phyloP scores from a whole-genome alignment of 2,888 invertebrate genomes.

The Cryptops parisi region DNA sequence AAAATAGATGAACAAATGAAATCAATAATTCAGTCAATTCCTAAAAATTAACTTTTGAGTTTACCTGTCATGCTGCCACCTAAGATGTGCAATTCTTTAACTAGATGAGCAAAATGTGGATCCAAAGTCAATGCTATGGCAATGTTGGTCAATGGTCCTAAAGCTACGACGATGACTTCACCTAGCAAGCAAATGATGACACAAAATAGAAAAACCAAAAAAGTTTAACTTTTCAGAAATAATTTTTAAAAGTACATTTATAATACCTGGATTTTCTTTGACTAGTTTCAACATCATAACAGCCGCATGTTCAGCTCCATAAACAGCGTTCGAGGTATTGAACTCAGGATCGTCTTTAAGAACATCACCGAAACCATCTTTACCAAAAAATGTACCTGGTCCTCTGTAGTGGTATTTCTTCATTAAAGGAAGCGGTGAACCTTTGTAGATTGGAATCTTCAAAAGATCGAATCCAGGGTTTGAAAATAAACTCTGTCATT shows the following conservation, averaged over 20 bases:
- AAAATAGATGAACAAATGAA: neutral
- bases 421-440: neutral
- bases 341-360: neutral
- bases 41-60: neutral
- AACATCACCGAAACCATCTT: neutral
- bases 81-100: neutral
- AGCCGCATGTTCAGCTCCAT: neutral
- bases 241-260: no score
- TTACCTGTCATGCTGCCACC: neutral
- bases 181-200: neutral
- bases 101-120: neutral
- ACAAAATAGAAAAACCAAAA: no score
- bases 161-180: neutral
- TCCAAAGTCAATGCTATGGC: neutral
- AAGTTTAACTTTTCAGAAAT: no score
- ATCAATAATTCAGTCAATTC: neutral
- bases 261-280: neutral
- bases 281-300: neutral
- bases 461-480: no score
- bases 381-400: neutral
- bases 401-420: neutral
- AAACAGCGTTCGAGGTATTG: neutral
- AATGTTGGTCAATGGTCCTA: neutral
- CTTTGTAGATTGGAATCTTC: neutral
- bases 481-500: no score